A percentile compares a stretch with the other conserved stretches of the same genome.
These are phyloP conservation scores for Cydia pomonella DNA, from an alignment of 1,140 invertebrate genomes.

Conservation along the genomic window DNA sequence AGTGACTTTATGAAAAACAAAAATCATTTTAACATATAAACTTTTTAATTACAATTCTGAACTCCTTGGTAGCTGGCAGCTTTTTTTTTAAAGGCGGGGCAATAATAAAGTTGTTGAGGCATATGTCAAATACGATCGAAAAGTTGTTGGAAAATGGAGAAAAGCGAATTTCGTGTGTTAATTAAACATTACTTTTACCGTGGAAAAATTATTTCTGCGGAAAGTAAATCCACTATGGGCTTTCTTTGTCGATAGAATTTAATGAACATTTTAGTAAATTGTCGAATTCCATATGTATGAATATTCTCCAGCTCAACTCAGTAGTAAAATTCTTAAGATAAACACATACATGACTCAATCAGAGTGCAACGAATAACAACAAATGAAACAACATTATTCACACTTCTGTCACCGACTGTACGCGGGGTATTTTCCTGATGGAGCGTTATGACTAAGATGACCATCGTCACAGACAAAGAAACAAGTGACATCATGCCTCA, in stretches of 20 bases:
- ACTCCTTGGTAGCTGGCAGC: too few relatives aligned
- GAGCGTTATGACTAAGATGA: conserved; percentile 41
- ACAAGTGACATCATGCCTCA: conserved; percentile 32
- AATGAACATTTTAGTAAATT: not conserved
- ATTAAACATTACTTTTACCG: too few relatives aligned
- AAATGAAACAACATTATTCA: conserved; percentile 36
- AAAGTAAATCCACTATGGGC: too few relatives aligned
- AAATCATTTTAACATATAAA: too few relatives aligned
- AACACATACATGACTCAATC: not conserved
- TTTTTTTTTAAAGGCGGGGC: too few relatives aligned
- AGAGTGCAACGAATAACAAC: conserved; percentile 10
- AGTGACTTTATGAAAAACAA: too few relatives aligned
- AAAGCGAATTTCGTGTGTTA: too few relatives aligned
- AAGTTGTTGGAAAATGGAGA: too few relatives aligned
- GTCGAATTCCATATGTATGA: not conserved
- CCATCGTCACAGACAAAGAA: conserved; percentile 8
- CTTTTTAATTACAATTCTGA: too few relatives aligned
- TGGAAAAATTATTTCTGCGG: too few relatives aligned
- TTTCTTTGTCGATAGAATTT: not conserved
- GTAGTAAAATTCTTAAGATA: not conserved
- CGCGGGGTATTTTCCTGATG: conserved; percentile 65
- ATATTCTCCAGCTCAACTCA: not conserved
- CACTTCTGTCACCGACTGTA: conserved; percentile 60
- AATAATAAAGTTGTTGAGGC: too few relatives aligned
- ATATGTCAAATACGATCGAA: too few relatives aligned